Evolutionary conservation across 2,113 vertebrate species (phyloP).

Genomic region (Coryphaenoides rupestris): DNA sequence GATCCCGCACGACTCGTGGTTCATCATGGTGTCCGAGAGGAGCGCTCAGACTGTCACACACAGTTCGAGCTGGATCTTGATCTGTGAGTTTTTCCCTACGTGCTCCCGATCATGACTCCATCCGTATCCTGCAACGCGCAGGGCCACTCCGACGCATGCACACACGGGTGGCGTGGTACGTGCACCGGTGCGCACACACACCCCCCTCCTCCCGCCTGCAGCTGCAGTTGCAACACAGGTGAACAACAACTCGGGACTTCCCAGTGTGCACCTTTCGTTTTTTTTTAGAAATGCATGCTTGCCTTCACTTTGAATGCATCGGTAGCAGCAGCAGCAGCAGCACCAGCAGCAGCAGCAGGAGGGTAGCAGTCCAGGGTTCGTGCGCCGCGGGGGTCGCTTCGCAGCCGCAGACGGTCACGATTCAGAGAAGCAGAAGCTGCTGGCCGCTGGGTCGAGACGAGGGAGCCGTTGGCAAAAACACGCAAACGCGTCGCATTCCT

Average conservation of each 20-base stretch:
- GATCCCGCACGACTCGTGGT: constrained; percentile 62
- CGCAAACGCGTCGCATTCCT: constrained; percentile 37
- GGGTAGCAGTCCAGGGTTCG: background rate
- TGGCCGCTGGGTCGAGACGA: background rate
- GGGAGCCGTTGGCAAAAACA: constrained; percentile 12
- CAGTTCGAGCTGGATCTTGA: constrained; percentile 10
- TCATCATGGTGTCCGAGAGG: constrained; percentile 50
- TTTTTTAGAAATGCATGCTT: constrained; percentile 39
- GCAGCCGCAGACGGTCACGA: constrained; percentile 40
- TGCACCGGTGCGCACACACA: constrained; percentile 22
- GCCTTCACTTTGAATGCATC: constrained; percentile 10
- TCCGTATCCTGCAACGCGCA: constrained; percentile 55
- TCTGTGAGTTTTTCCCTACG: background rate
- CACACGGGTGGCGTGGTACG: background rate
- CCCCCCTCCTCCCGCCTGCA: constrained; percentile 30
- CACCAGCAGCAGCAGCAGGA: background rate
- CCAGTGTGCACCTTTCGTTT: constrained; percentile 23
- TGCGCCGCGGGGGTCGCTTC: background rate
- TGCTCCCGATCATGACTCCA: constrained; percentile 50
- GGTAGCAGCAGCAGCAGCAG: background rate
- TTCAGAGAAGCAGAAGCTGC: background rate
- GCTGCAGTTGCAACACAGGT: constrained; percentile 32
- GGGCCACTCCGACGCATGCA: constrained; percentile 36
- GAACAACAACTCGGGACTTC: constrained; percentile 15
- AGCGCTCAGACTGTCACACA: constrained; percentile 27